phyloP scores from a whole-genome alignment of 2,113 vertebrate genomes.

The Sula dactylatra region DNA sequence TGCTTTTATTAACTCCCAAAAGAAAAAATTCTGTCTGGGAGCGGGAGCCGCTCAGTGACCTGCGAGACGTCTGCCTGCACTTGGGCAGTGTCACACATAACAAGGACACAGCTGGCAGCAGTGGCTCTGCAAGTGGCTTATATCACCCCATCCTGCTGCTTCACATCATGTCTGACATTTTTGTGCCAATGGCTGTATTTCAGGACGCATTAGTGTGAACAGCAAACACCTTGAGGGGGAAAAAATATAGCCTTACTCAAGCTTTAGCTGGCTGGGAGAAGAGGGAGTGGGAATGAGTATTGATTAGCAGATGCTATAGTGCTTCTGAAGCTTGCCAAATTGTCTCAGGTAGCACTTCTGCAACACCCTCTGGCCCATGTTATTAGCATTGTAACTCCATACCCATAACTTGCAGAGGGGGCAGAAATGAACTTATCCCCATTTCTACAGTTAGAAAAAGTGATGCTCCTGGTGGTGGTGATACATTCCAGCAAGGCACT shows the following conservation, averaged over 20 bases:
- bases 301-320: background rate
- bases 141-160: background rate
- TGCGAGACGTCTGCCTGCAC: background rate
- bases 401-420: background rate
- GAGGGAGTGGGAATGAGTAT: background rate
- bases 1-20: background rate
- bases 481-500: background rate
- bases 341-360: background rate
- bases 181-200: background rate
- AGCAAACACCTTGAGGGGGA: background rate
- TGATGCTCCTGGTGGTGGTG: background rate
- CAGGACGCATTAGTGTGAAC: background rate
- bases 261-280: background rate
- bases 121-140: background rate
- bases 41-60: background rate
- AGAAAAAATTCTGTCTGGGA: background rate
- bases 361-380: background rate
- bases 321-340: background rate
- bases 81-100: background rate
- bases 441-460: background rate
- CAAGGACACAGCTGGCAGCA: background rate
- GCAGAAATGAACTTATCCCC: background rate
- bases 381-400: background rate
- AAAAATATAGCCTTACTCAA: background rate
- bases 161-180: background rate